A percentile compares a stretch with the other conserved stretches of the same genome.
Conservation (phyloP, 2,113 vertebrate genomes). For the Aspiorhynchus laticeps region DNA sequence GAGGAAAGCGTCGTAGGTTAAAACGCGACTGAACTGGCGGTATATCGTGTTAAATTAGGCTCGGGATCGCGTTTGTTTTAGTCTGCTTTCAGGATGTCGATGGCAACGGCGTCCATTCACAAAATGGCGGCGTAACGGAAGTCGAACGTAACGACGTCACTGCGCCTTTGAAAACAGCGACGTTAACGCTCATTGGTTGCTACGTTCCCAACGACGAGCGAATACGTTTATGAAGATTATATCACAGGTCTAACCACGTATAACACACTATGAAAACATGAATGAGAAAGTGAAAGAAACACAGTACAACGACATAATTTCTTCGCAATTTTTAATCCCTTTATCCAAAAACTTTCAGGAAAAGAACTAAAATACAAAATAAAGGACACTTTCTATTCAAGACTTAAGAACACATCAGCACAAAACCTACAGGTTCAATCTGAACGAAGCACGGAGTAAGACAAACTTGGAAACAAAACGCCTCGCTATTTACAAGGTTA, state of each 20-base stretch:
- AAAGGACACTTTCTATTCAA: slow-evolving; percentile 56
- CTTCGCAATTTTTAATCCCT: slow-evolving; percentile 62
- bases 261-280: background rate
- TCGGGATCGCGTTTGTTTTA: background rate
- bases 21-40: background rate
- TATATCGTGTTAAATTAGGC: no score
- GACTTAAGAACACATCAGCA: slow-evolving; percentile 60
- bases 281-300: background rate
- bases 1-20: background rate
- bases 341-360: slow-evolving; percentile 60
- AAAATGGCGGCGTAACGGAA: slow-evolving; percentile 84
- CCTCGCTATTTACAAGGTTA: slow-evolving; percentile 85
- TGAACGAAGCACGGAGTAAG: slow-evolving; percentile 56
- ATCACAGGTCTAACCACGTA: no score
- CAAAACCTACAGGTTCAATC: slow-evolving; percentile 56
- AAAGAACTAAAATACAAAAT: slow-evolving; percentile 50
- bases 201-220: background rate
- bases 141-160: background rate
- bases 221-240: no score
- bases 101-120: slow-evolving; percentile 79
- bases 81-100: slow-evolving; percentile 2
- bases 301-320: slow-evolving; percentile 33
- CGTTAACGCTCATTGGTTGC: background rate
- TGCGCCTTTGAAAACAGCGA: background rate
- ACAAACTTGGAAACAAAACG: slow-evolving; percentile 68